These are phyloP conservation scores for Strigamia maritima DNA, from an alignment of 2,888 invertebrate species.

Conservation along the genomic window DNA sequence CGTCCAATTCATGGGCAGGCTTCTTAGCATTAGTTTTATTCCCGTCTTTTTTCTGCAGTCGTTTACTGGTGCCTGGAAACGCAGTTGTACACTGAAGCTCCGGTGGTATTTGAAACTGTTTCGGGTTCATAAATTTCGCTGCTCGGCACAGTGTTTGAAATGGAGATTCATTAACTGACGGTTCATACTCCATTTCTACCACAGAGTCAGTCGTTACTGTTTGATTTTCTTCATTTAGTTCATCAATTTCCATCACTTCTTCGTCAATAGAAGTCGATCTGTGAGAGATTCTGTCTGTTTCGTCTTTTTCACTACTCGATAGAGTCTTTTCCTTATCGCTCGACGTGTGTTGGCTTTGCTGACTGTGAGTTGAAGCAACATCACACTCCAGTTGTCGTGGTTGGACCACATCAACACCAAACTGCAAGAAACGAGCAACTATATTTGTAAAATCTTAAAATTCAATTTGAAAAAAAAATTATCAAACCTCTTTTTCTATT, in stretches of 20 bases:
- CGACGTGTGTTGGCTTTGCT: not conserved
- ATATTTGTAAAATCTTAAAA: not conserved
- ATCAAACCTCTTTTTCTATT: conserved; percentile 35
- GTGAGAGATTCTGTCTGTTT: not conserved
- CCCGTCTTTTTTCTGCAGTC: conserved; percentile 45
- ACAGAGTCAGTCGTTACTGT: not conserved
- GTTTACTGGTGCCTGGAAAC: conserved; percentile 53
- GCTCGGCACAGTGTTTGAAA: conserved; percentile 76
- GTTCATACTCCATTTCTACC: conserved; percentile 46
- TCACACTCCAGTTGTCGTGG: not conserved
- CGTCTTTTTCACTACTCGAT: conserved; percentile 12
- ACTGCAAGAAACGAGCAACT: not conserved
- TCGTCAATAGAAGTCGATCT: conserved; percentile 16
- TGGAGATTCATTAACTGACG: conserved; percentile 55
- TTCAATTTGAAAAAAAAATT: not conserved
- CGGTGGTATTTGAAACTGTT: conserved; percentile 80
- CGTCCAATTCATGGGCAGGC: conserved; percentile 60
- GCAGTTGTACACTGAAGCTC: conserved; percentile 61
- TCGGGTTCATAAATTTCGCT: conserved; percentile 80
- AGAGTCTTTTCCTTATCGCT: not conserved
- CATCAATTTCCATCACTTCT: not conserved
- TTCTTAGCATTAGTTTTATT: conserved; percentile 49
- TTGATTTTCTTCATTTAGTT: not conserved
- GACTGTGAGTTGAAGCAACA: not conserved
- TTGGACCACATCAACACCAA: not conserved